Evolutionary conservation across 2,797 vertebrate genomes (phyloP).

Genomic region (Rhabdomys pumilio): DNA sequence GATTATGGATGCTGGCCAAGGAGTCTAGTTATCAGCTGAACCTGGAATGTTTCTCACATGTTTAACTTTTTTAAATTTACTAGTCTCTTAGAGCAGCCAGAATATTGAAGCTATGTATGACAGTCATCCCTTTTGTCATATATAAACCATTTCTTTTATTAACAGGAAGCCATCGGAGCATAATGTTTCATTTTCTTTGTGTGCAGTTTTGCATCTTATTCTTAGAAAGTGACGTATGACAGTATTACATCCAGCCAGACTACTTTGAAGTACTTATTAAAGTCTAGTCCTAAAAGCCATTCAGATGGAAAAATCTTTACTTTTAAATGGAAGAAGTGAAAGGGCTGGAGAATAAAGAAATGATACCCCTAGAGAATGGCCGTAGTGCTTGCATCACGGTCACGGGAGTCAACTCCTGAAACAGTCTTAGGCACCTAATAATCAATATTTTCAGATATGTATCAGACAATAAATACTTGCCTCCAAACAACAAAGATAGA

Average conservation of each 20-base stretch:
- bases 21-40: constrained; percentile 19
- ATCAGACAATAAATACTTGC: constrained; percentile 90
- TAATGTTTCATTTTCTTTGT: constrained; percentile 63
- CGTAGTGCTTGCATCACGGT: not conserved
- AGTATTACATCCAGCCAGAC: constrained; percentile 10
- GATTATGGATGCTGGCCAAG: constrained; percentile 17
- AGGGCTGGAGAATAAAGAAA: constrained; percentile 17
- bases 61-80: constrained; percentile 41
- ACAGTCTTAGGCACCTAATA: constrained; percentile 89
- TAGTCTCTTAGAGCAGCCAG: not conserved
- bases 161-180: constrained; percentile 72
- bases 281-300: constrained; percentile 43
- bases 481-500: constrained; percentile 92
- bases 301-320: not conserved
- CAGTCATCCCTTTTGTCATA: constrained; percentile 67
- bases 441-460: constrained; percentile 89
- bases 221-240: constrained; percentile 54
- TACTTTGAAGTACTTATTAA: constrained; percentile 51
- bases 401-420: not conserved
- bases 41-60: not conserved
- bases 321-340: not conserved
- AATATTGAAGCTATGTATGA: constrained; percentile 50
- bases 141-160: constrained; percentile 66
- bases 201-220: constrained; percentile 52
- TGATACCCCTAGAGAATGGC: not conserved